A percentile compares a stretch with the other conserved stretches of the same genome.
Evolutionary conservation across 1,140 invertebrate species (phyloP).

Genomic region (Drosophila bipectinata): DNA sequence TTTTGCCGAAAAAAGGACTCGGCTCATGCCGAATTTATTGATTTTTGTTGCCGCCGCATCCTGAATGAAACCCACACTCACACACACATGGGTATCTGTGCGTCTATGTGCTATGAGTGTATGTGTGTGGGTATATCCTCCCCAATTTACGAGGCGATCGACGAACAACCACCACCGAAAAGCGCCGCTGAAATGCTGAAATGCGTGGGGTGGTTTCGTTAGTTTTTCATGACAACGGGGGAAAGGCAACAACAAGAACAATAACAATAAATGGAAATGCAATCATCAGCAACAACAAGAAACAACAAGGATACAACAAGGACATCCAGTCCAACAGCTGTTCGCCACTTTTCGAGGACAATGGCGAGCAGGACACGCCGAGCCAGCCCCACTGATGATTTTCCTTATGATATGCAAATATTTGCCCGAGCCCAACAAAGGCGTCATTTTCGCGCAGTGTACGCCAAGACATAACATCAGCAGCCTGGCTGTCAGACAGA

Average conservation of each 20-base stretch:
- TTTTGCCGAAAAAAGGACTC: constrained; percentile 45
- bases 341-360: constrained; percentile 44
- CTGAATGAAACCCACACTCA: constrained; percentile 30
- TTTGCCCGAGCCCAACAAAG: constrained; percentile 47
- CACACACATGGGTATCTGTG: neutral
- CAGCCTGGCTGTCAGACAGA: constrained; percentile 1
- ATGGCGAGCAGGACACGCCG: constrained; percentile 19
- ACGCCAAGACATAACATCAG: constrained; percentile 19
- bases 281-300: constrained; percentile 46
- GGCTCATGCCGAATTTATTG: constrained; percentile 46
- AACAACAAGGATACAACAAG: constrained; percentile 33
- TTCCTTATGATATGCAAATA: constrained; percentile 72
- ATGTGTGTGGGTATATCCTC: constrained; percentile 31
- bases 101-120: neutral
- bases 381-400: constrained; percentile 2
- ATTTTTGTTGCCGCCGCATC: constrained; percentile 51
- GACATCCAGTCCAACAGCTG: constrained; percentile 58
- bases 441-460: constrained; percentile 50
- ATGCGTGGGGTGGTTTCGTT: constrained; percentile 61
- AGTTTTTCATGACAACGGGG: constrained; percentile 62
- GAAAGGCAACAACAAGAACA: constrained; percentile 17
- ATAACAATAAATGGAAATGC: constrained; percentile 41
- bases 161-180: constrained; percentile 41
- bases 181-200: constrained; percentile 4
- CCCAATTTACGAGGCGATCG: constrained; percentile 48